Base-by-base conservation (phyloP, 2,888 invertebrate genomes). In the Sphecodes monilicornis region DNA sequence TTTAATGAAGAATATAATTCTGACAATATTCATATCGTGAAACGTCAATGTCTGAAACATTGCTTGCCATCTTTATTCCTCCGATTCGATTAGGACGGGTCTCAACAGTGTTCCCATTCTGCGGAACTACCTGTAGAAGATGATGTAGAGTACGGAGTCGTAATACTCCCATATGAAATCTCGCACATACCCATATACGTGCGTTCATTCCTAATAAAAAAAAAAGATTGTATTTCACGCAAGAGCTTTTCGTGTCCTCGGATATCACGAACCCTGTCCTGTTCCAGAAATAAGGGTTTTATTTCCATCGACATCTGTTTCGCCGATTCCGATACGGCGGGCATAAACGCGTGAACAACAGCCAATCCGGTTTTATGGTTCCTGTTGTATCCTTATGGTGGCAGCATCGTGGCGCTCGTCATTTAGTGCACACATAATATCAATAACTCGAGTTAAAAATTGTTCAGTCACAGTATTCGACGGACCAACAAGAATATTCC, bases 221-320 rank as follows among this genome's bases (percentile, higher is more conserved):
- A 88, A 84, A 88, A 6, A 32, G 13, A 43, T 75, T 66, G 54
- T 64, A 50, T 71, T 43, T 50, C 69, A 8, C 72, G 29, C 22
- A 32, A 43, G 60, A 57, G 76, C 54, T 64, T 76, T 69, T 32
- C 68, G n/a, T 36, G n/a, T 64, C 41, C 64, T 74, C 41, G 41
- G 43, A 70, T 82, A 41, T 64, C 73, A 50, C 41, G 46, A 54
- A 81, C 36, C 50, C 36, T n/a, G 46, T 60, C 36, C 70, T 64
- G 41, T 26, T 13, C 57, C 66, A 60, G 36, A 78, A 80, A 60
- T 29, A 78, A 79, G 54, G 64, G 72, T 78, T 88, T 86, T 75
- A 84, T 88, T 88, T 71, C 71, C 79, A 76, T 60, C 46, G 77
- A 72, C 80, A 76, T 60, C 76, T 74, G 84, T 75, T 81, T 74